Evolutionary conservation across 2,797 vertebrate genomes (phyloP).

Genomic region (Sebastes hubbsi): DNA sequence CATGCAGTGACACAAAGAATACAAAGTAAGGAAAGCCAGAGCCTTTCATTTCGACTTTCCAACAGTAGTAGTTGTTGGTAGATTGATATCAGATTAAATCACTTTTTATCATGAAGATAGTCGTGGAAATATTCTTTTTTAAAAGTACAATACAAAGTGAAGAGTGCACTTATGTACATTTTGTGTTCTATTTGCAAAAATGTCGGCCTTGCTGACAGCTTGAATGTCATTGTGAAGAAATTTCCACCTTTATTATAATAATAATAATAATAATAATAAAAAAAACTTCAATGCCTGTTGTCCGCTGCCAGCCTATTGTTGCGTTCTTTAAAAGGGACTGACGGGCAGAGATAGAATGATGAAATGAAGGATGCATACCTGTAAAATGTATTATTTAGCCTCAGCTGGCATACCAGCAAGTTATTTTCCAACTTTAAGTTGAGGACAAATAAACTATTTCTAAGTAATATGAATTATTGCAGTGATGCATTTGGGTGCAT

Average conservation of each 20-base stretch:
- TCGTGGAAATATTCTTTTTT: not conserved
- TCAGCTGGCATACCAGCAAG: not conserved
- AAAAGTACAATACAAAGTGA: not conserved
- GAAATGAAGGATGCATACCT: not conserved
- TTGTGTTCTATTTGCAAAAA: not conserved
- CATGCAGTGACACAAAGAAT: not conserved
- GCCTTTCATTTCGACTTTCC: not conserved
- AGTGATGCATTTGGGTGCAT: not conserved
- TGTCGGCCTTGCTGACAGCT: not conserved
- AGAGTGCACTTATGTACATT: not conserved
- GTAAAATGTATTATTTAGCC: constrained; percentile 13
- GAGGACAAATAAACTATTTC: constrained; percentile 13
- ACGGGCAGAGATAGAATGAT: not conserved
- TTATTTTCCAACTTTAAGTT: not conserved
- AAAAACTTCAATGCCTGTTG: not conserved
- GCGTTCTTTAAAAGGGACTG: not conserved
- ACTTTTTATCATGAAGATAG: not conserved
- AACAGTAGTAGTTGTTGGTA: not conserved
- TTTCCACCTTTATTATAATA: no score
- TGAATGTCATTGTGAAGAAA: not conserved
- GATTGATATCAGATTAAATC: not conserved
- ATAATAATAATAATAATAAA: no score
- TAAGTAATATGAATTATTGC: constrained; percentile 18
- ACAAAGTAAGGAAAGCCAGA: not conserved
- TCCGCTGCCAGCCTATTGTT: not conserved